Evolutionary conservation across 23 tunicate genomes (phyloP).

Genomic region (Diplosoma virens): DNA sequence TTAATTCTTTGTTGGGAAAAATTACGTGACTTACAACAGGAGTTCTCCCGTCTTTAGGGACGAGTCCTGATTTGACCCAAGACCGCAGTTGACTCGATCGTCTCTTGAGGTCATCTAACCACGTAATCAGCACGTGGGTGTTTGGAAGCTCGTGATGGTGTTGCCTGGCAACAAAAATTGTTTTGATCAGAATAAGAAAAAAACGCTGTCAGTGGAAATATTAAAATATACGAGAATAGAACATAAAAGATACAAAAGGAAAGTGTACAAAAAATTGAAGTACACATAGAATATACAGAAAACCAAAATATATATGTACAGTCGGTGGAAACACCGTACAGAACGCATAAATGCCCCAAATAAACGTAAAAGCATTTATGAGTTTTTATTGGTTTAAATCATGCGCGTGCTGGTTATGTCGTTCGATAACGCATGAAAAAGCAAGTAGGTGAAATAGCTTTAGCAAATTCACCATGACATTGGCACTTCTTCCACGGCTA

Average conservation of each 20-base stretch:
- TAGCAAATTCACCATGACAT: constrained; percentile 55
- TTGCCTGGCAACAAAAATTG: constrained; percentile 42
- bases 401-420: too few relatives aligned
- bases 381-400: too few relatives aligned
- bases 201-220: too few relatives aligned
- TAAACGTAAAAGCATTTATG: too few relatives aligned
- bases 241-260: not conserved
- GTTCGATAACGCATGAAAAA: too few relatives aligned
- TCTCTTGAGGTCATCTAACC: constrained; percentile 76
- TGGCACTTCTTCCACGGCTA: constrained; percentile 74
- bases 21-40: constrained; percentile 75
- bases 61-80: constrained; percentile 82
- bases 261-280: not conserved
- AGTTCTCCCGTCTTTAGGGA: constrained; percentile 67
- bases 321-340: too few relatives aligned
- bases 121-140: constrained; percentile 73
- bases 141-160: constrained; percentile 75
- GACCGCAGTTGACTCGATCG: constrained; percentile 57
- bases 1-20: too few relatives aligned
- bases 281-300: too few relatives aligned
- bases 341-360: too few relatives aligned
- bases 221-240: not conserved
- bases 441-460: too few relatives aligned
- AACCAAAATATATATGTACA: too few relatives aligned
- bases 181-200: not conserved